Evolutionary conservation across 64 coral and sea anemone species (phyloP).

Genomic region (Porites lutea): DNA sequence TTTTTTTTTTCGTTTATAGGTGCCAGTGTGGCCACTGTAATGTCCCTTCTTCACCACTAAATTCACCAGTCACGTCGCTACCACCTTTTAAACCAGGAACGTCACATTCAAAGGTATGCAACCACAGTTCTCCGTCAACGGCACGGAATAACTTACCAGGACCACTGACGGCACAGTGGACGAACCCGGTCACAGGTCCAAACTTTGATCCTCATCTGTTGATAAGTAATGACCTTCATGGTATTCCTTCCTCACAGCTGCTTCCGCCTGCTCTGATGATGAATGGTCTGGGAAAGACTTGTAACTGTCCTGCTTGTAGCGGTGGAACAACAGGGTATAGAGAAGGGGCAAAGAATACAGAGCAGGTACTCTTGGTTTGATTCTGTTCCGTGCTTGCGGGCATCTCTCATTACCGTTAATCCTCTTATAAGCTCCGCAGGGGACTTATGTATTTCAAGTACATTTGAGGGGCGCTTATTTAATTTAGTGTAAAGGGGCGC

Average conservation of each 20-base stretch:
- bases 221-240: conserved; percentile 25
- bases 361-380: conserved; percentile 1
- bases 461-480: no score
- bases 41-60: conserved; percentile 4
- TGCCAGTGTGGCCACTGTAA: conserved; percentile 47
- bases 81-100: conserved; percentile 26
- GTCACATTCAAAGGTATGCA: conserved; percentile 9
- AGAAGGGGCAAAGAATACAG: neutral
- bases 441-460: no score
- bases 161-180: neutral
- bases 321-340: conserved; percentile 1
- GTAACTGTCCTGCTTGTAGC: conserved; percentile 18
- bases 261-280: conserved; percentile 7
- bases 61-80: conserved; percentile 12
- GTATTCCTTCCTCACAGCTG: conserved; percentile 19
- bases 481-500: no score
- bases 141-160: neutral
- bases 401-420: no score
- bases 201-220: conserved; percentile 25
- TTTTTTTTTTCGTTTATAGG: neutral
- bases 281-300: conserved; percentile 6
- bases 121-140: neutral
- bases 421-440: no score
- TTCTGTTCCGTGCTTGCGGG: neutral
- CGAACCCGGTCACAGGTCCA: neutral